These are phyloP conservation scores for Eremobia ochroleuca DNA, from an alignment of 2,888 invertebrate genomes.

Conservation along the genomic window DNA sequence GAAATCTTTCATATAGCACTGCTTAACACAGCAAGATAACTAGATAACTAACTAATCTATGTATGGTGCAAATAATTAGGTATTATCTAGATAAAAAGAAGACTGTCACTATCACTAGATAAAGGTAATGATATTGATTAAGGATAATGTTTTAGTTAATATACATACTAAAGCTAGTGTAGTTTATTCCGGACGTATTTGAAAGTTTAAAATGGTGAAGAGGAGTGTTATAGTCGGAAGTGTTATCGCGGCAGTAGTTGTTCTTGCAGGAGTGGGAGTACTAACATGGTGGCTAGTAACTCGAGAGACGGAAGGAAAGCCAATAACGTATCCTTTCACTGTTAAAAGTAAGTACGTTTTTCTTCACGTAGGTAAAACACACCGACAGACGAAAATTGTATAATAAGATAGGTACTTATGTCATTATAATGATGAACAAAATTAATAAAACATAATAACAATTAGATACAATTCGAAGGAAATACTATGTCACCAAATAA, in stretches of 20 bases:
- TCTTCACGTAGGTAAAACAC: not conserved
- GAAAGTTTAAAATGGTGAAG: conserved; percentile 61
- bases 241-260: conserved; percentile 60
- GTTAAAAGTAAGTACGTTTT: conserved; percentile 42
- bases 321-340: conserved; percentile 6
- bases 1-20: conserved; percentile 2
- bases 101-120: conserved; percentile 29
- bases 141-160: conserved; percentile 11
- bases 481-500: conserved; percentile 24
- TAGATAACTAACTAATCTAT: conserved; percentile 32
- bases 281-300: conserved; percentile 78
- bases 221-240: conserved; percentile 67
- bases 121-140: conserved; percentile 26
- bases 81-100: conserved; percentile 32
- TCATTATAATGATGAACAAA: conserved; percentile 5
- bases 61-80: conserved; percentile 19
- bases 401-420: not conserved
- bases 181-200: conserved; percentile 9
- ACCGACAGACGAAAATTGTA: not conserved
- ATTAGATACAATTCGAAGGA: conserved; percentile 9
- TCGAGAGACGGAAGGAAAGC: conserved; percentile 37
- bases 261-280: conserved; percentile 72
- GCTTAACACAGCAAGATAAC: conserved; percentile 36
- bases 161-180: conserved; percentile 1
- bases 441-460: conserved; percentile 11